These are phyloP conservation scores for Drosophila pruinosa DNA, from an alignment of 1,140 invertebrate genomes.

Conservation along the genomic window DNA sequence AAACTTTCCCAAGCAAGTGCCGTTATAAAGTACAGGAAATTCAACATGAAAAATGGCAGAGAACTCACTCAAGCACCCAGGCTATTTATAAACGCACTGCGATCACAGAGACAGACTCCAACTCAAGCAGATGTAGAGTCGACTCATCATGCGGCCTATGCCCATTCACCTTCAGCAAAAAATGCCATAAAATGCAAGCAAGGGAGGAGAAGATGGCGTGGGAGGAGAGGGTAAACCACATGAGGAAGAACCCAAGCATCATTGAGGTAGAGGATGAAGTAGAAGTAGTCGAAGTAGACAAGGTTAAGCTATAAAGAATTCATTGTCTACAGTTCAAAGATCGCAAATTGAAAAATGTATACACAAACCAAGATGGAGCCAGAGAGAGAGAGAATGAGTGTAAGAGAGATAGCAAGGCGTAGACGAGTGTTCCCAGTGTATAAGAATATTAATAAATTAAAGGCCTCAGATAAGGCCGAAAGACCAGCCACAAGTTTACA, in stretches of 20 bases:
- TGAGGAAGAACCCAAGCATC: conserved; percentile 8
- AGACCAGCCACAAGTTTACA: conserved; percentile 57
- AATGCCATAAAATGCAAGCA: conserved; percentile 15
- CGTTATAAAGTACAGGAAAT: conserved; percentile 60
- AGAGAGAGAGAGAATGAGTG: not conserved
- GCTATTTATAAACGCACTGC: conserved; percentile 44
- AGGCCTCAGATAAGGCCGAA: conserved; percentile 71
- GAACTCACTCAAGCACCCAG: not conserved
- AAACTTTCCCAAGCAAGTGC: conserved; percentile 34
- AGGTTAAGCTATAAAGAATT: conserved; percentile 80
- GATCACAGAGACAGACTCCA: conserved; percentile 13
- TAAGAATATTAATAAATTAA: conserved; percentile 81
- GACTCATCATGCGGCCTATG: conserved; percentile 3
- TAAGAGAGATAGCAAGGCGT: not conserved
- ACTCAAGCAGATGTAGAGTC: not conserved
- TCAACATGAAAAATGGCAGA: conserved; percentile 34
- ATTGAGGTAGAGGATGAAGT: not conserved
- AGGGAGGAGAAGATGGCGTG: not conserved
- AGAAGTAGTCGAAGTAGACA: conserved; percentile 55
- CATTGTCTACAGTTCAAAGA: conserved; percentile 76
- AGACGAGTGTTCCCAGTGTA: conserved; percentile 54
- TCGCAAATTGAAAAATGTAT: conserved; percentile 80
- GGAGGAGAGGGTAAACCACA: conserved; percentile 5
- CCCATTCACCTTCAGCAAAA: conserved; percentile 22
- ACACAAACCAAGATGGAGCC: conserved; percentile 17